Evolutionary conservation across 2,797 vertebrate genomes (phyloP), one percentile per base, ranked within the genome.

Genomic region (Poecilia picta): DNA sequence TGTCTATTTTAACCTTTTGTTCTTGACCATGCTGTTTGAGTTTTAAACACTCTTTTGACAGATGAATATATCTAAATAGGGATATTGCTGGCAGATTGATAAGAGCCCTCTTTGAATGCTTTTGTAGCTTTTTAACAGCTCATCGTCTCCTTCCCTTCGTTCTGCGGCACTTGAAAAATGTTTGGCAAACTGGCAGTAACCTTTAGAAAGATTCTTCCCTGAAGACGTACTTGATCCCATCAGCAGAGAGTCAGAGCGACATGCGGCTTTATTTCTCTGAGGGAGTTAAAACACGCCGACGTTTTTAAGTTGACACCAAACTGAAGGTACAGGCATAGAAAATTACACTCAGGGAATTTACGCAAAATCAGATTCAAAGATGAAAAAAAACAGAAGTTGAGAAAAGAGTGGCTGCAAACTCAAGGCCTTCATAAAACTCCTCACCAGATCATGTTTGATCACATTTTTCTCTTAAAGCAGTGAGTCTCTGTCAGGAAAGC

Each of bases 21-120:
- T 68, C 64, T 45, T 46, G n/a, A n/a, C 31, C 49, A 25, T n/a
- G 36, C 51, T 74, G 36, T 55, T 15, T 8, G 20, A 39, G 23
- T 53, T 39, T 53, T 55, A 13, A 82, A 68, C 81, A 89, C 5
- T 68, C 64, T 68, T 68, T 68, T 68, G 64, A 68, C 64, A 41
- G 64, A 68, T 41, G 20, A 68, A 68, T 10, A 68, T 25, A 68
- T 68, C 36, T 41, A 68, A 68, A 68, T 39, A 8, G 64, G 64
- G 36, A 68, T 41, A 68, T 41, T 68, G 11, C 36, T 39, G 36
- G 36, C 20, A 41, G 33, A 68, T 41, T 41, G 20, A 41, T 68
- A 41, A 68, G 41, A 25, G 64, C 36, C 20, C 23, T 68, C 5
- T 41, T 41, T 2, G 4, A 41, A 68, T 25, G 36, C 39, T 11